These are phyloP conservation scores for Pterobdella sp. DNA, from an alignment of 2,888 invertebrate genomes.

Conservation along the genomic window DNA sequence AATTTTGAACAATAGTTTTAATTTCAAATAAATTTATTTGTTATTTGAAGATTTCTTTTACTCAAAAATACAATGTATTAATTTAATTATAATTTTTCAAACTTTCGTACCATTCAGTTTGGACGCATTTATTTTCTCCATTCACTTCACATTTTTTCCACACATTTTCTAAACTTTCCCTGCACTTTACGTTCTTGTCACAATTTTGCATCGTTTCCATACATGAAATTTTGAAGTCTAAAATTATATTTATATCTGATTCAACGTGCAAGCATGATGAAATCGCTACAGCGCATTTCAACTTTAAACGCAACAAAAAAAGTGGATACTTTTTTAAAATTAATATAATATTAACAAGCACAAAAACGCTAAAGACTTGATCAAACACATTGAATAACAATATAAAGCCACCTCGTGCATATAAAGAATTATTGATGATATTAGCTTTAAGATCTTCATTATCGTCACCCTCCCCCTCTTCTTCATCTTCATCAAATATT, in stretches of 20 bases:
- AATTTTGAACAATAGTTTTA: no score
- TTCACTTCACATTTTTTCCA: neutral
- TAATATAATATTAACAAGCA: neutral
- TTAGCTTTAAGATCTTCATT: neutral
- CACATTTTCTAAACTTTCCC: neutral
- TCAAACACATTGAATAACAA: neutral
- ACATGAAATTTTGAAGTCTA: neutral
- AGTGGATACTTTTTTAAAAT: neutral
- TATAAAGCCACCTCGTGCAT: neutral
- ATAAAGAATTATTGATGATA: neutral
- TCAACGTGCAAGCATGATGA: neutral
- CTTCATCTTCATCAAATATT: constrained; percentile 7
- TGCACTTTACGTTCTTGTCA: neutral
- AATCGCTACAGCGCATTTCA: no score
- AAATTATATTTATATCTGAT: neutral
- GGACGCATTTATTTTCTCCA: neutral
- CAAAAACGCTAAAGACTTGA: neutral
- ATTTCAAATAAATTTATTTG: constrained; percentile 9
- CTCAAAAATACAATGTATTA: neutral
- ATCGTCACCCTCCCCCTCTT: neutral
- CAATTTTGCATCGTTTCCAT: neutral
- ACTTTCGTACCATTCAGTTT: neutral
- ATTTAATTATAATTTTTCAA: neutral
- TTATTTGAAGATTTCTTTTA: constrained; percentile 9
- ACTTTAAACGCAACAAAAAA: neutral